Conservation (phyloP, 2,797 vertebrate species). For the Steatocranus sp. region DNA sequence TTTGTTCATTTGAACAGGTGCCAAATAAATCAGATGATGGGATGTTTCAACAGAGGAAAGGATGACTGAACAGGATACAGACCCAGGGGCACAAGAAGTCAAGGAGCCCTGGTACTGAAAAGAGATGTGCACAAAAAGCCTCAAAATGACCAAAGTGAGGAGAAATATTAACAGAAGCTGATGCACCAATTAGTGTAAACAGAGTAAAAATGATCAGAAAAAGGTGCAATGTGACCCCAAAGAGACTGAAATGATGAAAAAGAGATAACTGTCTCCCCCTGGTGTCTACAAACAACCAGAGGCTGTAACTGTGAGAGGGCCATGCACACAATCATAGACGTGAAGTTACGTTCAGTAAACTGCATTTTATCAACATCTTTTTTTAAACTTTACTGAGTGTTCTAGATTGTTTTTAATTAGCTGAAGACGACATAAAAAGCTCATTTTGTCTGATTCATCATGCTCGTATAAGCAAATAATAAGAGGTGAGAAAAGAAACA, state of each 20-base stretch:
- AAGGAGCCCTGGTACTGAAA: neutral
- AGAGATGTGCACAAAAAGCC: neutral
- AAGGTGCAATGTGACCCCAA: accelerated
- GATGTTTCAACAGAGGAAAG: neutral
- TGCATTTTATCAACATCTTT: neutral
- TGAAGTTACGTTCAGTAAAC: neutral
- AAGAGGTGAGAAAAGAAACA: neutral
- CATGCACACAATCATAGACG: neutral
- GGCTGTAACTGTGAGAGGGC: neutral
- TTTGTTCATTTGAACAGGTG: neutral
- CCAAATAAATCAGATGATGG: neutral
- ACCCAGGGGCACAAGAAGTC: accelerated
- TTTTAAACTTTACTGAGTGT: neutral
- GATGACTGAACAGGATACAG: neutral
- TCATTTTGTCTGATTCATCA: neutral
- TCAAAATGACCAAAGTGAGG: neutral
- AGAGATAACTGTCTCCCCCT: neutral
- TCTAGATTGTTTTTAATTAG: neutral
- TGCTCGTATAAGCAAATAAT: neutral
- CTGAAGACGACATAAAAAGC: neutral
- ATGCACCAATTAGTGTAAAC: neutral
- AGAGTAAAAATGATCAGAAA: neutral
- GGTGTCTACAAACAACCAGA: neutral
- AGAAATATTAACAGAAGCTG: neutral
- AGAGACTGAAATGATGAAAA: neutral